Base-by-base conservation (phyloP, 2,113 vertebrate species). In the Penelope pileata region DNA sequence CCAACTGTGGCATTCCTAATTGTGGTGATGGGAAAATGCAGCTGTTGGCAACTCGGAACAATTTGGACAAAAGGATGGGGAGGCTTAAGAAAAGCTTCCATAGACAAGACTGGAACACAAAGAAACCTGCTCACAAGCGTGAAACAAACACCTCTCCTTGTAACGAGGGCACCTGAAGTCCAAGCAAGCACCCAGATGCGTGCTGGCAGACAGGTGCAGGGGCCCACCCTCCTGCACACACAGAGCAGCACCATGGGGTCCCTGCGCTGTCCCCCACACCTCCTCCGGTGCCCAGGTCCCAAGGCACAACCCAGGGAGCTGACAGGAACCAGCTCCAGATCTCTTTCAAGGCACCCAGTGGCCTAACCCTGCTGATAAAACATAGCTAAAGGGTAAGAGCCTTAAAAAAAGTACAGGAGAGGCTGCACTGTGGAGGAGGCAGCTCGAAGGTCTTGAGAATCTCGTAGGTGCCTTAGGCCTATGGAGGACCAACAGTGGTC, bases 371-470 rank as follows among this genome's bases (percentile, higher is more conserved):
- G 21, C 60, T 2, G 2, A 77, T 51, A 86, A 86, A 92, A 89
- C 36, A 66, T 74, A 89, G 84, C 15, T 73, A 82, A 89, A 87
- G 51, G 48, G 15, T 22, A 89, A 87, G 51, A 43, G 15, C 21
- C 64, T 88, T 86, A 16, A 26, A 3, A 19, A 59, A 59, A 72
- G 34, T 36, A 64, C 12, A 60, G 58, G 16, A 79, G 74, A 88
- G 38, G 91, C 66, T 87, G 87, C 63, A 75, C 9, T 63, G 32
- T 91, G 74, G 91, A 95, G n/a, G n/a, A n/a, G n/a, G n/a, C n/a
- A n/a, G n/a, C n/a, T n/a, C n/a, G 50, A 51, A 91, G 69, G 51
- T 91, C 90, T 70, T 81, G 36, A 77, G 60, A 86, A 63, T 42
- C 51, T 82, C 84, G 82, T 83, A 74, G 60, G 36, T 64, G 81